These are phyloP conservation scores for Mareca strepera DNA, from an alignment of 2,797 vertebrate species.

Conservation along the genomic window DNA sequence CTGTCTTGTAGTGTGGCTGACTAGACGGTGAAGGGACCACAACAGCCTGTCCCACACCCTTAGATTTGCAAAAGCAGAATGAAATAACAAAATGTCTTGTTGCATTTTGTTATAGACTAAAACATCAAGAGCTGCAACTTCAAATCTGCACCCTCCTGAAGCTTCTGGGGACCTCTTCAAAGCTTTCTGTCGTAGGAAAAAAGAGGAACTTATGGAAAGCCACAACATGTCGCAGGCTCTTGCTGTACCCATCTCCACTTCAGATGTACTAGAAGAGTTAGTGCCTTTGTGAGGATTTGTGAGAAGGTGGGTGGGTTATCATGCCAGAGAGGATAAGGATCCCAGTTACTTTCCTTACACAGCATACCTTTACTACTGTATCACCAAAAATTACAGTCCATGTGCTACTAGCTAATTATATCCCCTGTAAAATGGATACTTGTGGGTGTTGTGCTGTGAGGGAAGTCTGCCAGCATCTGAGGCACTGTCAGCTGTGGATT, in stretches of 20 bases:
- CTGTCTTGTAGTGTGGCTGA: background rate
- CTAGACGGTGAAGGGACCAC: background rate
- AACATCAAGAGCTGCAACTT: background rate
- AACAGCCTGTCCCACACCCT: background rate
- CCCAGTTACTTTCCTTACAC: background rate
- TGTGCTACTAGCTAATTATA: background rate
- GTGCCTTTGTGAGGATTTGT: background rate
- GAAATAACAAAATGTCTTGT: background rate
- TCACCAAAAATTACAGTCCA: background rate
- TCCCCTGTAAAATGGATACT: background rate
- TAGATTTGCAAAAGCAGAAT: background rate
- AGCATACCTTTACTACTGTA: background rate
- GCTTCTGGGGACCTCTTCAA: background rate
- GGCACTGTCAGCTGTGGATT: background rate
- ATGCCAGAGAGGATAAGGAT: background rate
- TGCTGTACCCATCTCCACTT: background rate
- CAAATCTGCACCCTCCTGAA: background rate
- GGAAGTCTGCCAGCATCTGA: background rate
- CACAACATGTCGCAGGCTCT: background rate
- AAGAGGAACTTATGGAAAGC: background rate
- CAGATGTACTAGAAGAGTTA: background rate
- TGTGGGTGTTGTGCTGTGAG: background rate
- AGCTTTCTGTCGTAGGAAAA: background rate
- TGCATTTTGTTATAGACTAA: background rate
- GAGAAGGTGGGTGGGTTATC: background rate